Percentiles rank a stretch among this genome's conserved stretches.
phyloP scores from a whole-genome alignment of 2,888 invertebrate species.

The Bursaphelenchus okinawaensis region DNA sequence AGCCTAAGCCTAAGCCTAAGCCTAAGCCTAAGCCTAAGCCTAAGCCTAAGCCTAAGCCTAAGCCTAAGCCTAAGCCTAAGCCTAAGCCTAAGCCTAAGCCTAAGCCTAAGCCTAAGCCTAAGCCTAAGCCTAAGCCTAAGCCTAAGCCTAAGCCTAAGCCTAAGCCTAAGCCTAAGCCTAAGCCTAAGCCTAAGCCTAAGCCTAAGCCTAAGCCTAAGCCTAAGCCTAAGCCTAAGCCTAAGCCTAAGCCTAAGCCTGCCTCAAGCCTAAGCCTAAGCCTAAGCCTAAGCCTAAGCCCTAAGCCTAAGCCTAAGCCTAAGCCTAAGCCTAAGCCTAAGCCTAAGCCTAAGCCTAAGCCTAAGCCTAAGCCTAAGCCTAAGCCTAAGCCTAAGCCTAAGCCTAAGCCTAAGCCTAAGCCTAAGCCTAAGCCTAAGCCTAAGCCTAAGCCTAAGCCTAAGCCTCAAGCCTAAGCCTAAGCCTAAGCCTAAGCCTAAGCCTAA shows the following conservation, averaged over 20 bases:
- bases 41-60: constrained; percentile 6
- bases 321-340: background rate
- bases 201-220: background rate
- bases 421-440: no score
- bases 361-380: constrained; percentile 12
- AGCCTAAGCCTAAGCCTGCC: background rate
- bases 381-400: no score
- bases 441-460: no score
- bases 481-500: constrained; percentile 14
- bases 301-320: constrained; percentile 20
- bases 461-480: no score
- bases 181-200: background rate
- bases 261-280: background rate
- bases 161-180: background rate
- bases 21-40: constrained; percentile 7
- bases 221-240: background rate
- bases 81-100: constrained; percentile 4
- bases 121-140: constrained; percentile 6
- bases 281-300: constrained; percentile 17
- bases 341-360: background rate
- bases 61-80: constrained; percentile 6
- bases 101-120: constrained; percentile 7
- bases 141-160: constrained; percentile 4
- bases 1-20: constrained; percentile 1
- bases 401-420: no score